Evolutionary conservation across 2,888 invertebrate genomes (phyloP).

Genomic region (Caenorhabditis sulstoni): DNA sequence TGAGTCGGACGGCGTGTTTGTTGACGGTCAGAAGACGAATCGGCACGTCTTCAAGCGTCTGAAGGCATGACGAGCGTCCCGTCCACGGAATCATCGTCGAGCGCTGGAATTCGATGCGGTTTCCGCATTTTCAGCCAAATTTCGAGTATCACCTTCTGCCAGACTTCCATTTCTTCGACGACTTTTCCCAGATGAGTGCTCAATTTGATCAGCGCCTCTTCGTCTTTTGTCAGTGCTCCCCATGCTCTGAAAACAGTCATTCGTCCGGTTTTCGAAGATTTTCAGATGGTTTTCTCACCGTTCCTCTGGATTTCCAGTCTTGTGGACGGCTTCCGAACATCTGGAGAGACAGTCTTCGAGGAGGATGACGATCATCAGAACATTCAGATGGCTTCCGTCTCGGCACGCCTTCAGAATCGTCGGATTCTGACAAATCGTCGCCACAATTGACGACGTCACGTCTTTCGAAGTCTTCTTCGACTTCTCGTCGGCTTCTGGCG

Average conservation of each 20-base stretch:
- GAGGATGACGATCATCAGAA: slow-evolving; percentile 23
- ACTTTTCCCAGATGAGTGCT: slow-evolving; percentile 2
- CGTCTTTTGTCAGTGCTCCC: slow-evolving; percentile 31
- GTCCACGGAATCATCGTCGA: slow-evolving; percentile 35
- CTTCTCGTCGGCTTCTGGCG: not conserved
- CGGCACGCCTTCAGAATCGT: slow-evolving; percentile 20
- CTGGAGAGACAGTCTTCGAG: slow-evolving; percentile 28
- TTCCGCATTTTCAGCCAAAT: no score
- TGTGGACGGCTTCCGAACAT: not conserved
- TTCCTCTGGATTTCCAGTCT: not conserved
- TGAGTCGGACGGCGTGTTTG: slow-evolving; percentile 31
- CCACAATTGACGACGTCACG: slow-evolving; percentile 5
- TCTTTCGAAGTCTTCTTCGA: slow-evolving; percentile 10
- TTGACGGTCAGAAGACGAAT: slow-evolving; percentile 33
- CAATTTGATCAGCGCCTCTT: slow-evolving; percentile 22
- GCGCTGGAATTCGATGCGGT: slow-evolving; percentile 38
- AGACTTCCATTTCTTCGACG: slow-evolving; percentile 19
- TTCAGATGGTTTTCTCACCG: not conserved
- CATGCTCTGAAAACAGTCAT: slow-evolving; percentile 16
- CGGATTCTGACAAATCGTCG: slow-evolving; percentile 1
- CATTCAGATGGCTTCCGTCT: not conserved
- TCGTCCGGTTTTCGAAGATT: not conserved
- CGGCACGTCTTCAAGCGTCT: slow-evolving; percentile 25
- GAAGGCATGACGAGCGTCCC: slow-evolving; percentile 5
- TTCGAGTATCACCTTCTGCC: slow-evolving; percentile 27